phyloP scores from a whole-genome alignment of 2,888 invertebrate genomes.

The Eugnorisma glareosa region DNA sequence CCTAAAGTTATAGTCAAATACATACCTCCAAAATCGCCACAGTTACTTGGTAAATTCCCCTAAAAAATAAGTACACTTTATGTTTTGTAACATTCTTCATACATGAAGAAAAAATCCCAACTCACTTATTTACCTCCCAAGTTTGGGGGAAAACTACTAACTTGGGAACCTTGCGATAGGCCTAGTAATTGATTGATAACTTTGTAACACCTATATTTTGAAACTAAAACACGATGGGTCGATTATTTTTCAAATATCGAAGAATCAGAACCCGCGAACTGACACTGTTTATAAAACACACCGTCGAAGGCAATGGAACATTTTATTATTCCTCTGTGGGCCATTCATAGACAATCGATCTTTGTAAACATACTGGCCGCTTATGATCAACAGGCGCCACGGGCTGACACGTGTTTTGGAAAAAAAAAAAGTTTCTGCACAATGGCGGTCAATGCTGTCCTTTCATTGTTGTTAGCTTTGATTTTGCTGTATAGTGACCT shows the following conservation, averaged over 20 bases:
- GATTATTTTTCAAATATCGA: constrained; percentile 59
- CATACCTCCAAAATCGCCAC: too few species aligned
- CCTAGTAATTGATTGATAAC: background rate
- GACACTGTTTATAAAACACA: constrained; percentile 74
- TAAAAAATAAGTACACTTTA: too few species aligned
- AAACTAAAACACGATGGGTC: constrained; percentile 28
- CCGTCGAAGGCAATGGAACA: constrained; percentile 61
- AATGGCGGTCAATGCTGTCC: constrained; percentile 49
- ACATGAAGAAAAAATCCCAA: too few species aligned
- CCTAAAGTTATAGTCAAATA: too few species aligned
- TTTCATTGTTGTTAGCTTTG: background rate
- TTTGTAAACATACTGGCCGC: constrained; percentile 69
- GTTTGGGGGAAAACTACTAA: background rate
- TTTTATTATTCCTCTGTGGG: constrained; percentile 58
- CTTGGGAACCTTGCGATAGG: background rate
- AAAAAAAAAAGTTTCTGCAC: constrained; percentile 59
- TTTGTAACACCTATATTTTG: constrained; percentile 18
- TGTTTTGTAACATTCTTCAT: too few species aligned
- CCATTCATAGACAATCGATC: constrained; percentile 70
- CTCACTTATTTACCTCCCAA: too few species aligned
- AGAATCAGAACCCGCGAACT: constrained; percentile 47
- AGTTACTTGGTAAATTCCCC: too few species aligned
- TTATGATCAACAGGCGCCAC: constrained; percentile 55
- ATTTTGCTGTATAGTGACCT: background rate
- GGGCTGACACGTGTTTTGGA: constrained; percentile 64